Percentiles rank a stretch among this genome's conserved stretches.
phyloP scores from a whole-genome alignment of 2,113 vertebrate genomes.

The Natator depressus region DNA sequence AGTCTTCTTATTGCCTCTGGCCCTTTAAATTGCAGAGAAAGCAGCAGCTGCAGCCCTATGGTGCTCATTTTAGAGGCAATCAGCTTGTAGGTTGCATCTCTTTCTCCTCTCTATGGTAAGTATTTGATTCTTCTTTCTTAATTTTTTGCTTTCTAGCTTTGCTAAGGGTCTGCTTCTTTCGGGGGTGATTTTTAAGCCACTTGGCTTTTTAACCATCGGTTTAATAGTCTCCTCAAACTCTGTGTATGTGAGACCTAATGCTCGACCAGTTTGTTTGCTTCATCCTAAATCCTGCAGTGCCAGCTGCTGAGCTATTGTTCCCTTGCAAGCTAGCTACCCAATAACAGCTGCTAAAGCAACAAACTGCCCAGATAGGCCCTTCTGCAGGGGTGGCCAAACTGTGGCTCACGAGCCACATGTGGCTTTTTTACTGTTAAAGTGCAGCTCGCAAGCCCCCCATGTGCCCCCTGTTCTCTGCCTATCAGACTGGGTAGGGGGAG shows the following conservation, averaged over 20 bases:
- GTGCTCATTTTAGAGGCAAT: neutral
- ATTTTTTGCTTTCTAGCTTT: neutral
- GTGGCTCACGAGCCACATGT: too few relatives aligned
- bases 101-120: slow-evolving; percentile 52
- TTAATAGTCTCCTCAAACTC: neutral
- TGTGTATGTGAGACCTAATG: neutral
- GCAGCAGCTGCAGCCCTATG: slow-evolving; percentile 16
- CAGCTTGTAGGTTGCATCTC: neutral
- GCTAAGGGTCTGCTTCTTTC: neutral
- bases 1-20: neutral
- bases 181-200: too few relatives aligned
- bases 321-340: neutral
- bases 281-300: too few relatives aligned
- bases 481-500: too few relatives aligned
- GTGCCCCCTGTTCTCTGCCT: too few relatives aligned
- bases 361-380: neutral
- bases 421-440: too few relatives aligned
- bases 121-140: neutral
- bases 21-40: slow-evolving; percentile 59
- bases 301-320: neutral
- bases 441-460: too few relatives aligned
- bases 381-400: too few relatives aligned
- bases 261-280: neutral
- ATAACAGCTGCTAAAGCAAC: neutral
- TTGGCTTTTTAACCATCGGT: neutral